Evolutionary conservation across 2,888 invertebrate species (phyloP), one percentile per base, ranked within the genome.

Genomic region (Kuschelorhynchus macadamiae): DNA sequence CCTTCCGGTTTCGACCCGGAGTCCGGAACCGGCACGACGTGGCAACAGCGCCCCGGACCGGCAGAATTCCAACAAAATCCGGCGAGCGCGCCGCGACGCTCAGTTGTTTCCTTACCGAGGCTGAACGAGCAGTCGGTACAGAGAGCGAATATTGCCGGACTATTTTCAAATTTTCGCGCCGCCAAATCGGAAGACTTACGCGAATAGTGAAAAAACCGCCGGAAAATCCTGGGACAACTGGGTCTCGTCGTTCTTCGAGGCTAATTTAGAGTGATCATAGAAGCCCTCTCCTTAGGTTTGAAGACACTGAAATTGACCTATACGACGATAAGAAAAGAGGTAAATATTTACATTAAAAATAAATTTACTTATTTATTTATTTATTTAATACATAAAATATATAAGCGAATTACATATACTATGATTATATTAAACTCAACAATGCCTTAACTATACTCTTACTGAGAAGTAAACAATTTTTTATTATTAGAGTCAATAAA

Each of bases 111-210:
- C 60, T 56, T 60, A 66, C 70, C 65, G 70, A 70, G 70, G 70
- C 70, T 36, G 39, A 47, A 44, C 18, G 53, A 59, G 70, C 70
- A 70, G 70, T 70, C 70, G 70, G 70, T 25, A 30, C 11, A 47
- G 44, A 14, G 12, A 65, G 70, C 32, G 30, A n/a, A 47, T 36
- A 14, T 9, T 44, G 33, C 44, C 53, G 50, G 56, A 25, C 25
- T 39, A 50, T 18, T 49, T 70, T 70, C 70, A 70, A 70, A 39
- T 70, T 70, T 70, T 70, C 70, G 70, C 70, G 70, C 61, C 70
- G 70, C 61, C 61, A 66, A 36, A 47, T 47, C 17, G 42, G 46
- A 21, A 44, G 39, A 17, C 21, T 50, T 36, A 57, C 69, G 64
- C 70, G 70, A 70, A 65, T 70, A 70, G 70, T 70, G 70, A 65